Conservation (phyloP, 2,888 invertebrate genomes). For the Andrena hattorfiana region DNA sequence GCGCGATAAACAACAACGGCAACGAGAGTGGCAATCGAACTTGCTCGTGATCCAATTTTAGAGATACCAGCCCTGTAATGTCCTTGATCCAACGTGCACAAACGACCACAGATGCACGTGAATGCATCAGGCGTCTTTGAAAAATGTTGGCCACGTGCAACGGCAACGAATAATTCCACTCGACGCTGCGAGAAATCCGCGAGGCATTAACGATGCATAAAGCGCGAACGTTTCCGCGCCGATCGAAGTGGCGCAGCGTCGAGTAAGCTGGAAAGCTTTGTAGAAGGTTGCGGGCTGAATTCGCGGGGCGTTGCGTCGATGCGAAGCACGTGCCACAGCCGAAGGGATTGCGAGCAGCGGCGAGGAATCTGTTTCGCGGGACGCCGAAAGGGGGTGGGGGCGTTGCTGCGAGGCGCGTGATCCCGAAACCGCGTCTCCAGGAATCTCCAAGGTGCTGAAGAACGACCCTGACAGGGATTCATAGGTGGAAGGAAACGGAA, state of each 20-base stretch:
- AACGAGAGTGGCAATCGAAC: neutral
- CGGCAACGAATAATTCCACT: neutral
- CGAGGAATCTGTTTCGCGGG: slow-evolving; percentile 62
- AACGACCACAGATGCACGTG: too few species aligned
- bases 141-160: too few species aligned
- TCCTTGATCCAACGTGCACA: too few species aligned
- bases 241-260: neutral
- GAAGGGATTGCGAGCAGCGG: slow-evolving; percentile 50
- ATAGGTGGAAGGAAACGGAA: neutral
- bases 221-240: slow-evolving; percentile 4
- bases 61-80: too few species aligned
- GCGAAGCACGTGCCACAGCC: slow-evolving; percentile 58
- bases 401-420: slow-evolving; percentile 40
- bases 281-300: slow-evolving; percentile 42
- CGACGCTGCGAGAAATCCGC: neutral
- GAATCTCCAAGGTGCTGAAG: slow-evolving; percentile 10
- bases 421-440: slow-evolving; percentile 20
- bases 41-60: neutral
- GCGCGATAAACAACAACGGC: slow-evolving; percentile 8
- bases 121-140: too few species aligned
- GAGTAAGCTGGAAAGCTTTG: slow-evolving; percentile 34
- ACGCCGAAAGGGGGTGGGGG: slow-evolving; percentile 5
- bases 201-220: slow-evolving; percentile 34
- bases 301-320: slow-evolving; percentile 32
- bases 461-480: slow-evolving; percentile 11